Percentiles rank a stretch among this genome's conserved stretches.
These are phyloP conservation scores for Periphyllus acericola DNA, from an alignment of 2,888 invertebrate species.

Conservation along the genomic window DNA sequence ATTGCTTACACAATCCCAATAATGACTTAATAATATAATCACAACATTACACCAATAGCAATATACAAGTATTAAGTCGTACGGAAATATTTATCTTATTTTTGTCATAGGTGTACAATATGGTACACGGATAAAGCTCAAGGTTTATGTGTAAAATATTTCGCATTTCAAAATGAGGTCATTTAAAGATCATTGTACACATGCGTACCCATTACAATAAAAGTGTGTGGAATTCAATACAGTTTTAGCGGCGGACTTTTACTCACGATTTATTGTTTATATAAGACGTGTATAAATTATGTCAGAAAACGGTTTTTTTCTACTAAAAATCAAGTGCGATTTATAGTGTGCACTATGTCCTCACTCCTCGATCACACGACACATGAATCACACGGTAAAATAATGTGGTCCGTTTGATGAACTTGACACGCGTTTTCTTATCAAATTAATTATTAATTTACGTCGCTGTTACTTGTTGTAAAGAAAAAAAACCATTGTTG, in stretches of 20 bases:
- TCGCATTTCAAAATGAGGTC: slow-evolving; percentile 33
- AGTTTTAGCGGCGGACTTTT: neutral
- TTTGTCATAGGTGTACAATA: neutral
- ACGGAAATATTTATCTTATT: neutral
- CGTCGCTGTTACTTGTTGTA: no score
- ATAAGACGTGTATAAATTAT: neutral
- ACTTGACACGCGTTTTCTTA: slow-evolving; percentile 7
- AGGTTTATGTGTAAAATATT: neutral
- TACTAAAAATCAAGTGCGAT: neutral
- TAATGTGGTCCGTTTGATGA: neutral
- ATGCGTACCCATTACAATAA: neutral
- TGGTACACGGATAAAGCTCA: neutral
- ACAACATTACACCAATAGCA: neutral
- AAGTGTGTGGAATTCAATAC: neutral
- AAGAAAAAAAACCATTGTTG: no score
- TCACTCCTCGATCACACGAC: neutral
- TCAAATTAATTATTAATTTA: neutral
- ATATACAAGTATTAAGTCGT: neutral
- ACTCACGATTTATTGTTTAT: slow-evolving; percentile 7
- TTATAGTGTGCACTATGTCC: neutral
- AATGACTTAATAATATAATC: slow-evolving; percentile 21
- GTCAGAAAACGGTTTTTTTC: neutral
- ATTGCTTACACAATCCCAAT: neutral
- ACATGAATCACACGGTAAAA: neutral
- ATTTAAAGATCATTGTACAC: neutral